Conservation (phyloP, 2,888 invertebrate genomes). For the Ornithoptera alexandrae region DNA sequence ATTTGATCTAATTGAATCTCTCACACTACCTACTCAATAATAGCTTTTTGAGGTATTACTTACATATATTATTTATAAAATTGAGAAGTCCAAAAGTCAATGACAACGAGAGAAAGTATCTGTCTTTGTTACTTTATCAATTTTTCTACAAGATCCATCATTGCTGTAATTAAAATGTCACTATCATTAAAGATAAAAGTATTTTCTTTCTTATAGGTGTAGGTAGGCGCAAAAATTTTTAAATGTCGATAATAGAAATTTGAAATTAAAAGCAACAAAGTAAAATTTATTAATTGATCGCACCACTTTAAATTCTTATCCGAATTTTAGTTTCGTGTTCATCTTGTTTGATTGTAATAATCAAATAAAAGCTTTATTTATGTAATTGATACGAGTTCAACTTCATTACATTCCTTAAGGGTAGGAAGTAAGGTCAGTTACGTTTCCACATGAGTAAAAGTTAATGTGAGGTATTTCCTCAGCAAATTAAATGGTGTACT, state of each 20-base stretch:
- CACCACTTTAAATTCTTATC: not conserved
- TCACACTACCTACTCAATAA: not conserved
- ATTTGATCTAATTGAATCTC: not conserved
- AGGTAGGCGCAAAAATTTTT: no score
- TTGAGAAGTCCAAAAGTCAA: no score
- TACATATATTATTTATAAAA: not conserved
- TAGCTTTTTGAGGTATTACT: not conserved
- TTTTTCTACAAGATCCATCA: no score
- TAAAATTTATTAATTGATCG: no score
- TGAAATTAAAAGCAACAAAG: no score
- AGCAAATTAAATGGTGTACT: not conserved
- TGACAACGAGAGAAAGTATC: no score
- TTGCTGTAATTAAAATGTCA: no score
- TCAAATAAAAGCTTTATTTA: conserved; percentile 35
- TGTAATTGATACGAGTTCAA: conserved; percentile 35
- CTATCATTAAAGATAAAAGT: no score
- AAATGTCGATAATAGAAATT: no score
- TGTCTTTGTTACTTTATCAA: no score
- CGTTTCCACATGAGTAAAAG: conserved; percentile 22
- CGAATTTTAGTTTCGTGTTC: not conserved
- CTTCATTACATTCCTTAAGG: conserved; percentile 12
- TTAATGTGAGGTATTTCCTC: conserved; percentile 19
- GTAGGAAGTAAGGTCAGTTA: conserved; percentile 29
- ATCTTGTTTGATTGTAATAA: not conserved
- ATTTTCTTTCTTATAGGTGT: no score